Evolutionary conservation across 2,797 vertebrate genomes (phyloP).

Genomic region (Meriones psammophilus): DNA sequence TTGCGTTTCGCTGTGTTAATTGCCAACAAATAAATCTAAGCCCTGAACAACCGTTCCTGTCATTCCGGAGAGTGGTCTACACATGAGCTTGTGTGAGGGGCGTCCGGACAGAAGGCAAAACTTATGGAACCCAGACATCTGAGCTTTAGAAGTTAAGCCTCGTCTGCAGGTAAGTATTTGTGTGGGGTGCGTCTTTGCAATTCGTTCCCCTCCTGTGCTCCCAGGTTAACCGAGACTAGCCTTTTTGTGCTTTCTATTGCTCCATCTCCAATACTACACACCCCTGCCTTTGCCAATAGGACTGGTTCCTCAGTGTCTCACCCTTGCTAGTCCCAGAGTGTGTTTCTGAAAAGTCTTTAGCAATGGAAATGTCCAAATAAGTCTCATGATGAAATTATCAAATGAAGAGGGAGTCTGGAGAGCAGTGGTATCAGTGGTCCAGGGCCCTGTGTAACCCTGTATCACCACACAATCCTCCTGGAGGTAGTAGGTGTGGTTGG

Average conservation of each 20-base stretch:
- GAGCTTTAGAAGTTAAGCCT: slow-evolving; percentile 26
- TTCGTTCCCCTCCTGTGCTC: neutral
- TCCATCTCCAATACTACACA: neutral
- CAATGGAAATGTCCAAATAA: slow-evolving; percentile 42
- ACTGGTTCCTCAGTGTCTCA: neutral
- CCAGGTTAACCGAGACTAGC: neutral
- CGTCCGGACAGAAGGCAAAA: neutral
- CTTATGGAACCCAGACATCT: neutral
- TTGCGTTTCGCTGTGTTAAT: slow-evolving; percentile 58
- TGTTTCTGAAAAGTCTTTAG: slow-evolving; percentile 46
- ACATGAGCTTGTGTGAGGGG: neutral
- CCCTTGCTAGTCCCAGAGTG: slow-evolving; percentile 30
- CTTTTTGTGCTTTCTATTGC: neutral
- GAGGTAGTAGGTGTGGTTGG: neutral
- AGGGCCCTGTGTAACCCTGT: neutral
- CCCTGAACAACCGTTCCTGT: slow-evolving; percentile 18
- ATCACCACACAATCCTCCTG: neutral
- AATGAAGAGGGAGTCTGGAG: neutral
- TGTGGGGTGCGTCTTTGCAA: neutral
- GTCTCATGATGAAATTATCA: neutral
- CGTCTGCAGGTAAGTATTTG: neutral
- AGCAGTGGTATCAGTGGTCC: neutral
- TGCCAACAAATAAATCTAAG: slow-evolving; percentile 44
- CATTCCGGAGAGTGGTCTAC: slow-evolving; percentile 47
- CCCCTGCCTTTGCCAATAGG: neutral